Percentiles rank a stretch among this genome's conserved stretches.
Conservation (phyloP, 1,140 invertebrate genomes). For the Drosophila athabasca region DNA sequence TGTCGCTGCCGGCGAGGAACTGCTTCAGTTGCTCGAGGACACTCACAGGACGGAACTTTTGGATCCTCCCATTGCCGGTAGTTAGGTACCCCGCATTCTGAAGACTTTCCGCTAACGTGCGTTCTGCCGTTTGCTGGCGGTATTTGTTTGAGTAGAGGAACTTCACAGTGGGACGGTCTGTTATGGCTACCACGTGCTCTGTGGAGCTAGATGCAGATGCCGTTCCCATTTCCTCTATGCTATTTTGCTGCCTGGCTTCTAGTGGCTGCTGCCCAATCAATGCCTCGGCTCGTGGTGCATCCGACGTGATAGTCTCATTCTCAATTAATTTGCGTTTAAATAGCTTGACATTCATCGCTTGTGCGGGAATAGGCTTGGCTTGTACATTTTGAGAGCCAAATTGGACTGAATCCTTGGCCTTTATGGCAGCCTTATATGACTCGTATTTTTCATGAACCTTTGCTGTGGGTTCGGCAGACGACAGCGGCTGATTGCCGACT, state of each 20-base stretch:
- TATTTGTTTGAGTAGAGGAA: constrained; percentile 77
- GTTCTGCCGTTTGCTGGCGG: constrained; percentile 69
- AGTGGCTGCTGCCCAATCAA: constrained; percentile 47
- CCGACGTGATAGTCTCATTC: constrained; percentile 50
- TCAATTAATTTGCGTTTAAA: constrained; percentile 52
- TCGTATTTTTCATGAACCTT: constrained; percentile 68
- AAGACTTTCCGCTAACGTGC: constrained; percentile 69
- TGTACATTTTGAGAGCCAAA: not conserved
- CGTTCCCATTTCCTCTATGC: constrained; percentile 42
- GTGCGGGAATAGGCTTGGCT: not conserved
- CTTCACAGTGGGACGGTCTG: constrained; percentile 68
- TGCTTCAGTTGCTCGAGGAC: constrained; percentile 74
- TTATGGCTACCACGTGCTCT: constrained; percentile 54
- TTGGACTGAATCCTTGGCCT: constrained; percentile 39
- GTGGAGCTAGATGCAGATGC: constrained; percentile 40
- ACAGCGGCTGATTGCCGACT: constrained; percentile 25
- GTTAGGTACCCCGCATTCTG: constrained; percentile 76
- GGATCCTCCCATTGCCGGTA: constrained; percentile 28
- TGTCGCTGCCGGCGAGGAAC: constrained; percentile 64
- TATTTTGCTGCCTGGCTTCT: constrained; percentile 60
- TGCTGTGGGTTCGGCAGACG: not conserved
- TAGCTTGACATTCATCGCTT: constrained; percentile 12
- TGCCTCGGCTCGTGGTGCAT: constrained; percentile 68
- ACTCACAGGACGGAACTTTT: constrained; percentile 47
- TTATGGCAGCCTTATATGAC: constrained; percentile 43